Evolutionary conservation across 2,113 vertebrate genomes (phyloP), one percentile per base, ranked within the genome.

Genomic region (Tringa solitaria): DNA sequence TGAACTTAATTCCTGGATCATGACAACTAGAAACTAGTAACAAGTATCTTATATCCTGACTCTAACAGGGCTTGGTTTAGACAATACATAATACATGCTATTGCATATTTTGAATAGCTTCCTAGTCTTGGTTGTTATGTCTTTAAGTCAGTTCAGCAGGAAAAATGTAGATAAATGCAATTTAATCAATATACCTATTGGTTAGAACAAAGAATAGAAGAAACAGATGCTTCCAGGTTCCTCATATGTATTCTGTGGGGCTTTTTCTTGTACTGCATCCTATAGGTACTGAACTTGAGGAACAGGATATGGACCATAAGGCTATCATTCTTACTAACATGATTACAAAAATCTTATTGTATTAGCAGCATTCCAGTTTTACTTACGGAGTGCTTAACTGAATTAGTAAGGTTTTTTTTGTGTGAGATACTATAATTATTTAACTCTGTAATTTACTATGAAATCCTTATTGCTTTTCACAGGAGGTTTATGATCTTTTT

Each of bases 241-340:
- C 22, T 63, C 21, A 0, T 43, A n/a, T 39, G 37, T 56, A 63
- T 64, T 35, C 24, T 56, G 26, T 12, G 39, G 5, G 6, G 1
- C 22, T 61, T 73, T 46, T 35, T 8, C 18, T 84, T 81, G 41
- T 17, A 9, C 20, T 67, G 37, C 14, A 37, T 65, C 46, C 68
- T 35, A 5, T 32, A 90, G 92, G 65, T 94, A 23, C 50, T 43
- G 48, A 82, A 59, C 35, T 28, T 56, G 57, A 79, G 74, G 86
- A 51, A 53, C 39, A 56, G 67, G 39, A 73, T 76, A 26, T 26
- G 22, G 91, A 85, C 21, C 41, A 67, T 51, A 87, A 93, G 93
- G 89, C 90, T 76, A 70, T 94, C 94, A 94, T 82, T 96, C 90
- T 94, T 84, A 57, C 54, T 94, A 95, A 97, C 92, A 28, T 74